phyloP scores from a whole-genome alignment of 2,113 vertebrate genomes.

The Pandion haliaetus region DNA sequence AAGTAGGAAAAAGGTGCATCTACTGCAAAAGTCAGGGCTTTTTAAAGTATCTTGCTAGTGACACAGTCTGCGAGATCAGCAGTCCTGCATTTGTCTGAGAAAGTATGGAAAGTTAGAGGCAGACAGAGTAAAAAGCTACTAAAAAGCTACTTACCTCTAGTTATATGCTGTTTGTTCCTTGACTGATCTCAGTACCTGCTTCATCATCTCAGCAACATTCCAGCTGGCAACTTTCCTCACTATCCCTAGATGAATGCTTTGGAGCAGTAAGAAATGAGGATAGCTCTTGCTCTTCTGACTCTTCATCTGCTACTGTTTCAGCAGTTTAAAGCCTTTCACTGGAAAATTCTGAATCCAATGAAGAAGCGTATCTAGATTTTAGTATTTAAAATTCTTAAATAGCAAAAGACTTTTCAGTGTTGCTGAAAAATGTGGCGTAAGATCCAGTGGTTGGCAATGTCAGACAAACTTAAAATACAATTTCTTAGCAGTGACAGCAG shows the following conservation, averaged over 20 bases:
- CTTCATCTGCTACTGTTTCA: not conserved
- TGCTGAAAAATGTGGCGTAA: not conserved
- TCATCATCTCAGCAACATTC: not conserved
- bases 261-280: not conserved
- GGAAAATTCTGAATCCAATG: not conserved
- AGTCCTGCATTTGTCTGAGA: not conserved
- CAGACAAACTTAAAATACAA: not conserved
- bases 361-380: not conserved
- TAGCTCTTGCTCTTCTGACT: not conserved
- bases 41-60: not conserved
- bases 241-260: not conserved
- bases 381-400: not conserved
- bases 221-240: not conserved
- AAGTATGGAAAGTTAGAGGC: not conserved
- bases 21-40: not conserved
- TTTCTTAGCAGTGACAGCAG: not conserved
- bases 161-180: not conserved
- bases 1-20: not conserved
- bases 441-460: not conserved
- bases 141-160: constrained; percentile 2
- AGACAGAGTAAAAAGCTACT: not conserved
- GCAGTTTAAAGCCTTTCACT: not conserved
- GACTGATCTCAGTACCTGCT: not conserved
- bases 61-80: rapidly evolving
- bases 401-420: not conserved